Percentiles rank a stretch among this genome's conserved stretches.
phyloP scores from a whole-genome alignment of 2,797 vertebrate species.

The Botia kubotai region DNA sequence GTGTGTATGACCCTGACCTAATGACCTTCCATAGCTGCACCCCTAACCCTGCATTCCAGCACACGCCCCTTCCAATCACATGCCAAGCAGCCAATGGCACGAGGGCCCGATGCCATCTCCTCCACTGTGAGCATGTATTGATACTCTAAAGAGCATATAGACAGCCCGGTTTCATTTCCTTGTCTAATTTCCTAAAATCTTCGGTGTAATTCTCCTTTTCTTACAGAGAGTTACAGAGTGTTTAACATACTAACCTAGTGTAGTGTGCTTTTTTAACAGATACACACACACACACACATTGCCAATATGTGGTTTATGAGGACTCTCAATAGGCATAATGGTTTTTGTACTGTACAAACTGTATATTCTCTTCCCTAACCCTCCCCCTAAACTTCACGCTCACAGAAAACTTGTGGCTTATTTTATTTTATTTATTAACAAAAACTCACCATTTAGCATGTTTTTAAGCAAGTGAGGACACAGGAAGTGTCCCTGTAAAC shows the following conservation, averaged over 20 bases:
- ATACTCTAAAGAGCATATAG: neutral
- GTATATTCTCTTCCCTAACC: no score
- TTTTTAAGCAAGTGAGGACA: no score
- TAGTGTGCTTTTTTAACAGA: neutral
- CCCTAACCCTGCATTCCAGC: conserved; percentile 58
- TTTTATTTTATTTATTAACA: no score
- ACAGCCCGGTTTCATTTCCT: conserved; percentile 41
- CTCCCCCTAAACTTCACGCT: no score
- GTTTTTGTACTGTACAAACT: no score
- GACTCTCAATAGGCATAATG: no score
- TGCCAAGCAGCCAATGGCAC: conserved; percentile 34
- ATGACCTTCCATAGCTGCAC: conserved; percentile 53
- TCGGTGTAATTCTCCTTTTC: conserved; percentile 15
- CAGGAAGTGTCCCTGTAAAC: no score
- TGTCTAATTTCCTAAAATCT: conserved; percentile 39
- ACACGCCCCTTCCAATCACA: conserved; percentile 49
- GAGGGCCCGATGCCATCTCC: conserved; percentile 9
- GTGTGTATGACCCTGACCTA: conserved; percentile 53
- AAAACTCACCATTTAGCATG: no score
- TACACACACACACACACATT: no score
- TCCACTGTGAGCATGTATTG: neutral
- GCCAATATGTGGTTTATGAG: no score
- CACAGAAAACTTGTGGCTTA: no score
- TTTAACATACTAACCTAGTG: neutral
- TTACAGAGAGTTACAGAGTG: neutral